Evolutionary conservation across 1,140 invertebrate genomes (phyloP).

Genomic region (Sycobia sp.): DNA sequence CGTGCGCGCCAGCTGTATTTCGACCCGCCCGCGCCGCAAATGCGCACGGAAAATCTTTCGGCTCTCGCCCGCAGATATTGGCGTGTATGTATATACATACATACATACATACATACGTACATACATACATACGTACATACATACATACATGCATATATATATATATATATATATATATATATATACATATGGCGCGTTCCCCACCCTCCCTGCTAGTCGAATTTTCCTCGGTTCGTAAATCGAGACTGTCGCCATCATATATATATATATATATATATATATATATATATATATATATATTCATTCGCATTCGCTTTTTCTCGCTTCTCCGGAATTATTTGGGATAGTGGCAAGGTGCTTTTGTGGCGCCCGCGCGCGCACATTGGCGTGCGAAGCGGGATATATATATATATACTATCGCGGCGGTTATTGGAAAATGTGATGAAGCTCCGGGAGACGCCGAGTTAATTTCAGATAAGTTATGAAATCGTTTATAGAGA

Average conservation of each 20-base stretch:
- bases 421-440: conserved; percentile 27
- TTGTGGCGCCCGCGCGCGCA: not conserved
- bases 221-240: conserved; percentile 33
- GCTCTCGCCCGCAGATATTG: too few relatives aligned
- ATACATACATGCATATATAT: too few relatives aligned
- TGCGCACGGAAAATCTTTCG: too few relatives aligned
- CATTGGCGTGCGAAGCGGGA: not conserved
- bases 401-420: too few relatives aligned
- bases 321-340: conserved; percentile 19
- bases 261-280: too few relatives aligned
- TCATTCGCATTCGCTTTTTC: not conserved
- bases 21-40: too few relatives aligned
- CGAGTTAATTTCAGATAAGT: conserved; percentile 29
- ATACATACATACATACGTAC: not conserved
- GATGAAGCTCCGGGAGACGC: not conserved
- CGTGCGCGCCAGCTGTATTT: too few relatives aligned
- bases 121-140: not conserved
- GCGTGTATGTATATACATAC: too few relatives aligned
- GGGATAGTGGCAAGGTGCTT: too few relatives aligned
- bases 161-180: too few relatives aligned
- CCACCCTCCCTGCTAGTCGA: conserved; percentile 5
- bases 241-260: conserved; percentile 7
- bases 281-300: too few relatives aligned
- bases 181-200: conserved; percentile 2
- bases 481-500: conserved; percentile 25